phyloP scores from a whole-genome alignment of 2,113 vertebrate genomes.

The Bos javanicus region DNA sequence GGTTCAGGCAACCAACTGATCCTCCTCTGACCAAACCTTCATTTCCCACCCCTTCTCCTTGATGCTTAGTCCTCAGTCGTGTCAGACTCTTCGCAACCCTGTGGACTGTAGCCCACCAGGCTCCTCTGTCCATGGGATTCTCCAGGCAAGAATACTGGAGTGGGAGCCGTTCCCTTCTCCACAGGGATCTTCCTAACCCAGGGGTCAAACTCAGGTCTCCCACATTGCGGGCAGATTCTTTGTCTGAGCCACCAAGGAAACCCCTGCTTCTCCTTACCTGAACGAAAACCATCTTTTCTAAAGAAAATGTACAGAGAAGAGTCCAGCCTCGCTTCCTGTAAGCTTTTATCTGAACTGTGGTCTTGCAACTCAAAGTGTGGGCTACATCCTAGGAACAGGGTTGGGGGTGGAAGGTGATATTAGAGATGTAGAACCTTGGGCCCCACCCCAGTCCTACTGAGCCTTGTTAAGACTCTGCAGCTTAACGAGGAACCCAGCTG shows the following conservation, averaged over 20 bases:
- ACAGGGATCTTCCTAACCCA: not conserved
- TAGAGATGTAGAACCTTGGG: not conserved
- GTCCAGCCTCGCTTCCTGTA: not conserved
- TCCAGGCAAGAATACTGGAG: not conserved
- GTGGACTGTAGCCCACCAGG: not conserved
- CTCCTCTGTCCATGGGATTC: not conserved
- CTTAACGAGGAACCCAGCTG: rapidly evolving
- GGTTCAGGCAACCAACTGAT: not conserved
- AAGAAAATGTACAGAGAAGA: not conserved
- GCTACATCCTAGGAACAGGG: rapidly evolving
- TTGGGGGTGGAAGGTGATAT: rapidly evolving
- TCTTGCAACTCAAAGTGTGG: rapidly evolving
- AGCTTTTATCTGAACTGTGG: rapidly evolving
- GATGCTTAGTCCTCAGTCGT: not conserved
- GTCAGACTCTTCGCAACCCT: not conserved
- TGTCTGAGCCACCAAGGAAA: not conserved
- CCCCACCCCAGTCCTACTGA: not conserved
- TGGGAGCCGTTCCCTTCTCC: not conserved
- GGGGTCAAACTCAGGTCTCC: not conserved
- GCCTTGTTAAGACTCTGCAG: not conserved
- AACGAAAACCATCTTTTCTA: not conserved
- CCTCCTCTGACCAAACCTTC: not conserved
- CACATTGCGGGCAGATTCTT: not conserved
- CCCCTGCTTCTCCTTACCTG: not conserved
- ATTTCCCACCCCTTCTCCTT: not conserved